Percentiles rank a stretch among this genome's conserved stretches.
Evolutionary conservation across 2,888 invertebrate genomes (phyloP).

Genomic region (Cryptocephalus moraei): DNA sequence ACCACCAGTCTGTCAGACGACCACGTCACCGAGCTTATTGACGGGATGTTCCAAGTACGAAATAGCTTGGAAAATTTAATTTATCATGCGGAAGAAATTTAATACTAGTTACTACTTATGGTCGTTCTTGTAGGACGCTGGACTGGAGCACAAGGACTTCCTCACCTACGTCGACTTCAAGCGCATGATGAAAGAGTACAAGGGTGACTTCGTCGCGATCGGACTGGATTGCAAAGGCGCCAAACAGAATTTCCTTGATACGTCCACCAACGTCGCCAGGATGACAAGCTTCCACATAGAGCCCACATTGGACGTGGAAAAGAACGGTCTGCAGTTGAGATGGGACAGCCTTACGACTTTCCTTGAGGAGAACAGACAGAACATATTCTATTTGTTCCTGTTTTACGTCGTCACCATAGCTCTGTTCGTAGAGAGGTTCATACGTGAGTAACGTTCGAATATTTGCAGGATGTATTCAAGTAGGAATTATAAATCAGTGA

Average conservation of each 20-base stretch:
- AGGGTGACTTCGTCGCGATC: conserved; percentile 90
- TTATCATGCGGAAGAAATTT: too few species aligned
- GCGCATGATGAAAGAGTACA: conserved; percentile 93
- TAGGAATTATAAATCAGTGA: too few species aligned
- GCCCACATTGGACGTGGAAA: conserved; percentile 58
- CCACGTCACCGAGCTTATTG: conserved; percentile 84
- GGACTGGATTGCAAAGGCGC: conserved; percentile 92
- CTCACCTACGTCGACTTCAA: conserved; percentile 88
- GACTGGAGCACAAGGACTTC: conserved; percentile 80
- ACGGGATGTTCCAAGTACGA: conserved; percentile 81
- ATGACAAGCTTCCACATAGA: conserved; percentile 93
- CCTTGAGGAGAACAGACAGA: conserved; percentile 90
- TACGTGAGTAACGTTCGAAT: conserved; percentile 55
- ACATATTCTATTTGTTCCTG: conserved; percentile 88
- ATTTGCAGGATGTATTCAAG: too few species aligned
- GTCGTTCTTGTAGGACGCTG: conserved; percentile 59
- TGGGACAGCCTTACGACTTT: conserved; percentile 86
- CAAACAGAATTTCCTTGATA: conserved; percentile 89
- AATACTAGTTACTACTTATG: too few species aligned
- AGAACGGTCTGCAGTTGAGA: conserved; percentile 63
- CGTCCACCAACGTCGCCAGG: conserved; percentile 87
- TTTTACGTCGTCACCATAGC: conserved; percentile 92
- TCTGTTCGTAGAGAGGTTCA: conserved; percentile 89
- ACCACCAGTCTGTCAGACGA: conserved; percentile 84
- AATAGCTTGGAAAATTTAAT: not conserved